Evolutionary conservation across 53 echinoderm and acorn worm genomes (phyloP), one percentile per base, ranked within the genome.

Genomic region (Crossaster papposus): DNA sequence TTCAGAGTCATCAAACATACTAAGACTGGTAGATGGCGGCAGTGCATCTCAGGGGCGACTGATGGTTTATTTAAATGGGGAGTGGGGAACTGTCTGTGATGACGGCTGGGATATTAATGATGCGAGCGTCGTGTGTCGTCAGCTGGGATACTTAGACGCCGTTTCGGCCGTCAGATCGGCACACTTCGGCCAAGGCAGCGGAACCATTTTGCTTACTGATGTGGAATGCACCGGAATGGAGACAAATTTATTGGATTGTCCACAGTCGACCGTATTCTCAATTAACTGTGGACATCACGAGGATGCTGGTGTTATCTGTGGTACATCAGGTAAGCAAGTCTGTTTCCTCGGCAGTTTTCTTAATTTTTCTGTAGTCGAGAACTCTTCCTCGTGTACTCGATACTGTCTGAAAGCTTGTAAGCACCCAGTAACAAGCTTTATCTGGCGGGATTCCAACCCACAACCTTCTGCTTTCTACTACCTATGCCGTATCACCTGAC

Each of bases 251-350:
- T 24, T 37, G 6, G 70, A 68, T 44, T 92, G 92, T 3, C 18
- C 8, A 44, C 1, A 7, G 12, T 9, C 50, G 8, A 24, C 50
- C 9, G 3, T 13, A 44, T n/a, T n/a, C n/a, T 7, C 5, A 14
- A 5, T 63, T 29, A 88, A 86, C 54, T 93, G 93, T 32, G 81
- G 64, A 14, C 90, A 93, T 32, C 15, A 11, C 54, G 81, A 90
- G 51, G 93, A 93, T 75, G 93, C 91, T 14, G 83, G 88, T 29
- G 93, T 88, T 1, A 75, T 88, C 7, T 93, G 92, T 35, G 6
- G 23, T 34, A 71, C 71, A 31, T 17, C 71, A 29, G 71, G 71
- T 30, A 29, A 10, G 32, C 31, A 2, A 71, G 1, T 0, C 32
- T 20, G 2, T 17, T 71, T 7, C 8, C 29, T 10, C 29, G 6